phyloP scores from a whole-genome alignment of 1,140 invertebrate species.

The Hycleus phaleratus region DNA sequence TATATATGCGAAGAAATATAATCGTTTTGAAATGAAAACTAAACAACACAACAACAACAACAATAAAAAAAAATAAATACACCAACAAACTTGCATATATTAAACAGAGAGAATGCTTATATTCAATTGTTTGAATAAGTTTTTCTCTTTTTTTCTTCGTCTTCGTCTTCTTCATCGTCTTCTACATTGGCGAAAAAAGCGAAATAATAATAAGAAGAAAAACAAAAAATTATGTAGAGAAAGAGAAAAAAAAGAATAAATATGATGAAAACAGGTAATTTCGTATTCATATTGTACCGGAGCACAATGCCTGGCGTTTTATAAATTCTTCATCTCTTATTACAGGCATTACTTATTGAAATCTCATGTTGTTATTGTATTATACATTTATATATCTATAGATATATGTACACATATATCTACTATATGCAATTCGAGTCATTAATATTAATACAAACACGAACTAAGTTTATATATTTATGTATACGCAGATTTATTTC shows the following conservation, averaged over 20 bases:
- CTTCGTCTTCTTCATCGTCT: no score
- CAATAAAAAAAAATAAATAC: constrained; percentile 2
- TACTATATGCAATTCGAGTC: constrained; percentile 9
- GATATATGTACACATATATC: not conserved
- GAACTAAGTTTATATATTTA: not conserved
- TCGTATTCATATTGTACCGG: constrained; percentile 25
- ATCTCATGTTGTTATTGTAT: constrained; percentile 8
- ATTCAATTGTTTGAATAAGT: constrained; percentile 23
- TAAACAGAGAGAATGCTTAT: constrained; percentile 6
- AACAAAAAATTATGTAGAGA: not conserved
- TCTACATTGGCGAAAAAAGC: no score
- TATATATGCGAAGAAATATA: not conserved
- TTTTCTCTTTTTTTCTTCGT: no score
- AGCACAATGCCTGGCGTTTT: constrained; percentile 21
- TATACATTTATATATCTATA: no score
- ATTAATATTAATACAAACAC: constrained; percentile 13
- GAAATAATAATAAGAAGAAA: no score
- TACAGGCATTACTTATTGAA: constrained; percentile 16
- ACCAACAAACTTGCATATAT: constrained; percentile 17
- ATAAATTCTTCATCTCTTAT: constrained; percentile 24
- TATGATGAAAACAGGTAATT: constrained; percentile 25
- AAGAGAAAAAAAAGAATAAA: constrained; percentile 1
- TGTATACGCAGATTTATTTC: no score
- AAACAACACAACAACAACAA: not conserved
- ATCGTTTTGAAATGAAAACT: not conserved